A percentile compares a stretch with the other conserved stretches of the same genome.
Evolutionary conservation across 2,113 vertebrate species (phyloP).

Genomic region (Thomomys bottae): DNA sequence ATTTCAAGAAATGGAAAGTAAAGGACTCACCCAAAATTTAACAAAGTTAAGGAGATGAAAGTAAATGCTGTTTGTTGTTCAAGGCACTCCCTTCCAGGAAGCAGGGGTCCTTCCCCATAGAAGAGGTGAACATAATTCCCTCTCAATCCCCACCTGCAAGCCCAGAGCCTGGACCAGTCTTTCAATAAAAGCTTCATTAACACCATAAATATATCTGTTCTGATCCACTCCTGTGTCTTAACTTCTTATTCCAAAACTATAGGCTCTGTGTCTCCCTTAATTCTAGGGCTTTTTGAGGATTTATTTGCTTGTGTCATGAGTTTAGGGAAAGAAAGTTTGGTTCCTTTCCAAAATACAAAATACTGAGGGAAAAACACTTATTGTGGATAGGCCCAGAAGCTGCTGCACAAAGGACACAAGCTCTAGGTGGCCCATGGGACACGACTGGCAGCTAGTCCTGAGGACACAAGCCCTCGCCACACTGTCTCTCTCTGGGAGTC

Average conservation of each 20-base stretch:
- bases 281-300: neutral
- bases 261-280: neutral
- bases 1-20: neutral
- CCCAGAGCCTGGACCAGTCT: neutral
- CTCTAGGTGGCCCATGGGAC: neutral
- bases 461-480: neutral
- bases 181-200: neutral
- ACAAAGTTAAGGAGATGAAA: neutral
- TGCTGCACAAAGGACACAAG: neutral
- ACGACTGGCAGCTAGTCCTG: no score
- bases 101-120: neutral
- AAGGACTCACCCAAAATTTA: neutral
- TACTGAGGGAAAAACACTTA: conserved; percentile 1
- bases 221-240: neutral
- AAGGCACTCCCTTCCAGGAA: neutral
- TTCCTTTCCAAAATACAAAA: conserved; percentile 46
- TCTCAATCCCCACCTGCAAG: neutral
- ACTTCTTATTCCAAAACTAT: conserved; percentile 41
- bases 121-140: neutral
- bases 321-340: conserved; percentile 29
- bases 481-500: neutral
- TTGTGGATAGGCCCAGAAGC: neutral
- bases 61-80: neutral
- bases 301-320: conserved; percentile 35
- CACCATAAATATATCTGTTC: neutral